Evolutionary conservation across 2,797 vertebrate genomes (phyloP).

Genomic region (Microchirus variegatus): DNA sequence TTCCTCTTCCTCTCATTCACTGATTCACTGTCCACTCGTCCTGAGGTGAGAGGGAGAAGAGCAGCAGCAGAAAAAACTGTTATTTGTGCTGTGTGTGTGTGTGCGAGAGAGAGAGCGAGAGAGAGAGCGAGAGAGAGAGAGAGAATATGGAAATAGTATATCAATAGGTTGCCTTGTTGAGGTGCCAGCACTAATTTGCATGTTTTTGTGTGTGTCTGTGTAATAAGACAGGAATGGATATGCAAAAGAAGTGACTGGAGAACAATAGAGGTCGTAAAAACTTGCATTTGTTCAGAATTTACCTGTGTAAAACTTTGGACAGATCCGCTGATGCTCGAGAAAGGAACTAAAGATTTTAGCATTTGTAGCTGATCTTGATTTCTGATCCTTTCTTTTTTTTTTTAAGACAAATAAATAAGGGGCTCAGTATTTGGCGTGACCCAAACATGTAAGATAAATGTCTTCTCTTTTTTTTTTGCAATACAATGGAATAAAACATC

Average conservation of each 20-base stretch:
- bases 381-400: not conserved
- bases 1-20: constrained; percentile 44
- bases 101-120: constrained; percentile 12
- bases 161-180: constrained; percentile 75
- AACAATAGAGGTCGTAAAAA: constrained; percentile 57
- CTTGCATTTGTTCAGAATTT: constrained; percentile 27
- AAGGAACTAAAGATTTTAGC: constrained; percentile 23
- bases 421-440: not conserved
- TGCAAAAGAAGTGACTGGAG: constrained; percentile 69
- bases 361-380: constrained; percentile 1
- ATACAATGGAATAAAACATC: too few relatives aligned
- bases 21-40: constrained; percentile 28
- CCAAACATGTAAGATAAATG: not conserved
- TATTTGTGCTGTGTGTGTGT: constrained; percentile 16
- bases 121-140: constrained; percentile 20
- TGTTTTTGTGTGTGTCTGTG: constrained; percentile 45
- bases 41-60: constrained; percentile 46
- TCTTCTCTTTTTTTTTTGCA: too few relatives aligned
- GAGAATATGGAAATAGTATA: constrained; percentile 39
- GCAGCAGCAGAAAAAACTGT: constrained; percentile 43
- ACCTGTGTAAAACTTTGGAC: constrained; percentile 15
- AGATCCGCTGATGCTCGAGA: constrained; percentile 33
- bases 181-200: constrained; percentile 72
- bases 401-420: not conserved
- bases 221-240: constrained; percentile 68